Percentiles rank a stretch among this genome's conserved stretches.
These are phyloP conservation scores for Discoglossus pictus DNA, from an alignment of 2,797 vertebrate genomes.

Conservation along the genomic window DNA sequence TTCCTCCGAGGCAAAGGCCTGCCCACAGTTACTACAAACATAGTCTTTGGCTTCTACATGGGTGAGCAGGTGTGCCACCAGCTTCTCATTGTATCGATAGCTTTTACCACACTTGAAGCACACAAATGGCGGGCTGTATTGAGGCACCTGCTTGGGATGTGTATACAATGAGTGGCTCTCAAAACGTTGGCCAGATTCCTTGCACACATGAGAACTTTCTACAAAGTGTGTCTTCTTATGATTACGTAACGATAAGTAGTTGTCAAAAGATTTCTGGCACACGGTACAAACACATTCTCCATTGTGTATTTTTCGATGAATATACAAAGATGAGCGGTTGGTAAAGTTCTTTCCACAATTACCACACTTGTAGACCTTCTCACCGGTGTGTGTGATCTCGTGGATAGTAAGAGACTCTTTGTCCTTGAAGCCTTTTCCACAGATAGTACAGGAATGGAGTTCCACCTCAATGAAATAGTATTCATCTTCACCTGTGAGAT, in stretches of 20 bases:
- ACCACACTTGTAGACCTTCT: slow-evolving; percentile 39
- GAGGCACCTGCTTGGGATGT: slow-evolving; percentile 55
- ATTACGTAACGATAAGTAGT: slow-evolving; percentile 43
- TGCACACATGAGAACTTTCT: slow-evolving; percentile 49
- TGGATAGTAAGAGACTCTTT: slow-evolving; percentile 18
- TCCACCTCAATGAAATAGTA: no score
- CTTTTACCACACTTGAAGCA: slow-evolving; percentile 53
- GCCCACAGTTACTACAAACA: slow-evolving; percentile 54
- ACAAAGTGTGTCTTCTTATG: slow-evolving; percentile 51
- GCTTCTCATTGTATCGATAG: slow-evolving; percentile 55
- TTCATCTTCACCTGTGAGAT: no score
- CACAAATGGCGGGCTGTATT: slow-evolving; percentile 53
- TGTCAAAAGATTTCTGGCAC: no score
- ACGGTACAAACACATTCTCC: no score
- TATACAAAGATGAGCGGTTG: no score
- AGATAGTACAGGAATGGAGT: no score
- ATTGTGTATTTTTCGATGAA: no score
- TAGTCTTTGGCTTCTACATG: slow-evolving; percentile 55
- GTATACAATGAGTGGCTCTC: slow-evolving; percentile 55
- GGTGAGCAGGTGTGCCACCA: slow-evolving; percentile 55
- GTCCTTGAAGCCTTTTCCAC: no score
- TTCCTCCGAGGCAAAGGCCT: no score
- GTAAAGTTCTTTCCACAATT: slow-evolving; percentile 52
- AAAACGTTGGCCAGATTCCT: slow-evolving; percentile 53
- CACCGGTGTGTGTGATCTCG: slow-evolving; percentile 51